Base-by-base conservation (phyloP, 2,888 invertebrate genomes). In the Cephus nigrinus region DNA sequence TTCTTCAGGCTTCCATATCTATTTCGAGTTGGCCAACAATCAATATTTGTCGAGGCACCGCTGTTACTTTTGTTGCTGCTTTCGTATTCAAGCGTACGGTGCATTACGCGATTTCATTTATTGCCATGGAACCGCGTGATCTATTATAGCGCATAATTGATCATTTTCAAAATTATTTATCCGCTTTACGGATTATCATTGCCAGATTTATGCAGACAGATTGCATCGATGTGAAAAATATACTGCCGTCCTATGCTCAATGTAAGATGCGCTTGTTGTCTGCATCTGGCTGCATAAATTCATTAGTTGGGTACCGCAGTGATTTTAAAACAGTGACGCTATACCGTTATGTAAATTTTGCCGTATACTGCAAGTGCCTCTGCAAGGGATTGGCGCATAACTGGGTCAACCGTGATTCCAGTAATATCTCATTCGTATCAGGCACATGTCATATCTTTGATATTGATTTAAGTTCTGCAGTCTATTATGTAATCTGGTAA, bases 1-100 rank as follows among this genome's bases (percentile, higher is more conserved):
- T 88, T 90, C 87, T 84, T 88, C 84, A 78, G 90, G 90, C 90
- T 90, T 90, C 89, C 90, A 84, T 90, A 90, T 90, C 90, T 87
- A 88, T 90, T 89, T 90, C 90, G 90, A 89, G 88, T 89, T 88
- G 84, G 86, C 85, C 83, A 85, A 79, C 86, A 88, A 90, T 90
- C 90, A 84, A 90, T 90, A 90, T 87, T 85, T 86, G 84, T 83
- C 86, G 82, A 82, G 82, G 83, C 84, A 71, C 31, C 71, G 71
- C 9, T 32, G 12, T 31, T 69, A 23, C 69, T 30, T 30, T 69
- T 12, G 69, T 69, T 32, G 69, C 32, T 71, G 71, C 71, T 71
- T 32, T 71, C 71, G 71, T 55, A 71, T 30, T 71, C 31, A 15
- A 12, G 4, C 31, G 55, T 23, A 55, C 23, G 55, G 55, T 55